These are phyloP conservation scores for Agrotis segetum DNA, from an alignment of 2,888 invertebrate species.

Conservation along the genomic window DNA sequence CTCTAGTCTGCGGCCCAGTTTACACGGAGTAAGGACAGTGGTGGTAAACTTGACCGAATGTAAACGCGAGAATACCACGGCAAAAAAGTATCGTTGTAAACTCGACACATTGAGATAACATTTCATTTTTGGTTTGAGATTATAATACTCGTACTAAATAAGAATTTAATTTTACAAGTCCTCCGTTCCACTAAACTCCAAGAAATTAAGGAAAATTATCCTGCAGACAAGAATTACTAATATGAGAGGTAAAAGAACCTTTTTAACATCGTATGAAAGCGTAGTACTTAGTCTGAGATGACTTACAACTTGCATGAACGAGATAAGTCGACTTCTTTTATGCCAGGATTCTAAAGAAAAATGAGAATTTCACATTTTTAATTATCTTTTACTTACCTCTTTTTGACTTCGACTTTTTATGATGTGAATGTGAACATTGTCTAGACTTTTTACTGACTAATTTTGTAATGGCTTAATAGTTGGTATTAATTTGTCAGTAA, in stretches of 20 bases:
- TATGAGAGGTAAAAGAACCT: conserved; percentile 7
- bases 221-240: conserved; percentile 45
- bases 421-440: too few relatives aligned
- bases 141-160: background rate
- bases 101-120: too few relatives aligned
- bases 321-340: conserved; percentile 47
- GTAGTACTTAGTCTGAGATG: conserved; percentile 31
- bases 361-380: conserved; percentile 32
- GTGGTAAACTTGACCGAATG: too few relatives aligned
- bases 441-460: background rate
- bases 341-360: conserved; percentile 30
- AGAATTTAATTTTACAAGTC: background rate
- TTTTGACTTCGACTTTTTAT: background rate
- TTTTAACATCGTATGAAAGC: conserved; percentile 29
- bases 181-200: conserved; percentile 11
- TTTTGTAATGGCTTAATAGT: background rate
- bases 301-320: conserved; percentile 53
- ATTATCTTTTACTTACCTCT: conserved; percentile 3
- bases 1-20: too few relatives aligned
- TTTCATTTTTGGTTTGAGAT: too few relatives aligned
- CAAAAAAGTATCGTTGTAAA: too few relatives aligned
- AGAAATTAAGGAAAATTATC: conserved; percentile 43
- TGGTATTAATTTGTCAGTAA: background rate
- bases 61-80: too few relatives aligned
- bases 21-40: too few relatives aligned